Base-by-base conservation (phyloP, 2,888 invertebrate genomes). In the Tenthredo notha region DNA sequence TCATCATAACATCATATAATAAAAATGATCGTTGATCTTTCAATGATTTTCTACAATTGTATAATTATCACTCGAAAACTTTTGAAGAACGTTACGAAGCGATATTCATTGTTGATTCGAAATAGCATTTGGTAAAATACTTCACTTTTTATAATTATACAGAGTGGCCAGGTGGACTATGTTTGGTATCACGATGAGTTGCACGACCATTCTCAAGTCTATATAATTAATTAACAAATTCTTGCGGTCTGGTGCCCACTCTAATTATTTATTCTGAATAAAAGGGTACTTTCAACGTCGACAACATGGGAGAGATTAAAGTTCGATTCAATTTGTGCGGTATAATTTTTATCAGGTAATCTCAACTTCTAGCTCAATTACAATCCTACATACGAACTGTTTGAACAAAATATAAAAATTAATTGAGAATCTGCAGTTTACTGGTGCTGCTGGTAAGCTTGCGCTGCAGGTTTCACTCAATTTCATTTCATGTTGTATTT, bases 401-500 rank as follows among this genome's bases (percentile, higher is more conserved):
- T 12, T 10, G 3, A 29, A 74, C 6, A 15, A 74, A 29, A 18
- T 50, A 77, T 18, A 54, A 29, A 50, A 77, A 77, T 54, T 21
- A 77, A 77, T 54, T 77, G 50, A 54, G 40, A 25, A 78, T n/a
- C 21, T 61, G 61, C 61, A 61, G 61, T 61, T 37, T 29, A 18
- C 5, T 1, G 21, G 29, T n/a, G 43, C 47, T 43, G 61, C 10
- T 4, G 58, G 58, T 12, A 54, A 54, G 54, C 54, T 54, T n/a
- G 6, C 18, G 40, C 9, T 1, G 58, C 9, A 4, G 58, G 58
- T 21, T 43, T 43, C 47, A 47, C 50, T 67, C 83, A 43, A 83
- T 83, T 47, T 83, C 83, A 83, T 67, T 83, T 83, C 83, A 83
- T 83, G 70, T 54, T 65, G 47, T 83, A 83, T 47, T 47, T 83